Conservation (phyloP, 2,797 vertebrate genomes). For the Botia almorhae region DNA sequence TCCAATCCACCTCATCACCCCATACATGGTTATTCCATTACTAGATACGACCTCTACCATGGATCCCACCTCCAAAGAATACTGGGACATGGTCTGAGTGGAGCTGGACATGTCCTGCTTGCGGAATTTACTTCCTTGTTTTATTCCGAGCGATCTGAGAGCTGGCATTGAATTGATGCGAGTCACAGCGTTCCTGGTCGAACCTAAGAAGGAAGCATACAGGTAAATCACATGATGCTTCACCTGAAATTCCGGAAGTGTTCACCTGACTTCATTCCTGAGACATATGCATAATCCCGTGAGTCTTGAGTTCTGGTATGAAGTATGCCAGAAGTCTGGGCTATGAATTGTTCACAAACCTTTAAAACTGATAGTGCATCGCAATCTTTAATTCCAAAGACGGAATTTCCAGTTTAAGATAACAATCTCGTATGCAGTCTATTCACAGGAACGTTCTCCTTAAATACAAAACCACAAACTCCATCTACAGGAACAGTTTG, state of each 20-base stretch:
- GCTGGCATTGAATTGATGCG: conserved; percentile 69
- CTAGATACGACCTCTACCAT: conserved; percentile 75
- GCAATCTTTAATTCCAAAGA: conserved; percentile 48
- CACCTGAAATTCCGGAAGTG: conserved; percentile 49
- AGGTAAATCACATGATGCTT: conserved; percentile 52
- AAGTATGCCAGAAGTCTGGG: conserved; percentile 14
- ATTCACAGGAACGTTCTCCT: conserved; percentile 25
- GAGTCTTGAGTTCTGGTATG: background rate
- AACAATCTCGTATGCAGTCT: background rate
- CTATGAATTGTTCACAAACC: conserved; percentile 57
- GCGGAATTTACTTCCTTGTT: conserved; percentile 15
- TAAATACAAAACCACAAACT: background rate
- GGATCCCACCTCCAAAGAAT: conserved; percentile 74
- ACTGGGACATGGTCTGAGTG: conserved; percentile 31
- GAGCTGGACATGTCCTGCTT: conserved; percentile 8
- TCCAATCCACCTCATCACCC: conserved; percentile 79
- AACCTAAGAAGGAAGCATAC: conserved; percentile 56
- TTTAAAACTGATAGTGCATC: conserved; percentile 34
- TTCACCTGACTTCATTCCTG: background rate
- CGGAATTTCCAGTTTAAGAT: conserved; percentile 67
- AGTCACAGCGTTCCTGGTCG: conserved; percentile 61
- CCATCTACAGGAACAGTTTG: background rate
- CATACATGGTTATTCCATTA: conserved; percentile 69
- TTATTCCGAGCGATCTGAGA: conserved; percentile 43
- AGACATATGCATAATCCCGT: conserved; percentile 47